phyloP scores from a whole-genome alignment of 2,797 vertebrate genomes.

The Gastrophryne carolinensis region DNA sequence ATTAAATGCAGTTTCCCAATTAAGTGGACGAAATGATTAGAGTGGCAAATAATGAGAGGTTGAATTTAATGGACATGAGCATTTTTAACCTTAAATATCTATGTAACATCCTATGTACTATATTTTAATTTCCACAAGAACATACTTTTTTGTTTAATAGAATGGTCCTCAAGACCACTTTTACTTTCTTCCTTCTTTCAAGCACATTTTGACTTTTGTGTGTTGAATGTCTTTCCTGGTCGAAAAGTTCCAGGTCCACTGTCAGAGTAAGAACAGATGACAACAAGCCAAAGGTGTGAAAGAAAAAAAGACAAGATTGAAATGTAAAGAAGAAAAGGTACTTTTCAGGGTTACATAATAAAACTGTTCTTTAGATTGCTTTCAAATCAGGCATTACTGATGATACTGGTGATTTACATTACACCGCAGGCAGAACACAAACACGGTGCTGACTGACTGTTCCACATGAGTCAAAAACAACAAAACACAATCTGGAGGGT shows the following conservation, averaged over 20 bases:
- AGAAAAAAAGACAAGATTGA: background rate
- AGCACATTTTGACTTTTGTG: no score
- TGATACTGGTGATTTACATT: constrained; percentile 35
- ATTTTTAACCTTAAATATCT: no score
- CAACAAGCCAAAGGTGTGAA: background rate
- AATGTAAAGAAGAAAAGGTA: background rate
- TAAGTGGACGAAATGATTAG: no score
- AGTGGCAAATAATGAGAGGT: no score
- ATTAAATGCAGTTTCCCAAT: no score
- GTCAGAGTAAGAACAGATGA: background rate
- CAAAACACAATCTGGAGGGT: constrained; percentile 27
- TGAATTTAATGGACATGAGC: no score
- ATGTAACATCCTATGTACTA: no score
- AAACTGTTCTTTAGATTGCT: constrained; percentile 31
- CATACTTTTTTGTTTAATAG: no score
- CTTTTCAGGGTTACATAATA: constrained; percentile 19
- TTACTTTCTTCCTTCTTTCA: no score
- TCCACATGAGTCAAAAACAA: constrained; percentile 45
- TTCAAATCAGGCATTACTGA: constrained; percentile 37
- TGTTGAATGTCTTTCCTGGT: no score
- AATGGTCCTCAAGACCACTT: no score
- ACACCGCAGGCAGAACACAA: constrained; percentile 25
- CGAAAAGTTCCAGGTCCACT: background rate
- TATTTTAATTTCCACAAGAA: no score
- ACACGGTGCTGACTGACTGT: constrained; percentile 33